A percentile compares a stretch with the other conserved stretches of the same genome.
These are phyloP conservation scores for Phalacrocorax carbo DNA, from an alignment of 2,113 vertebrate genomes.

Conservation along the genomic window DNA sequence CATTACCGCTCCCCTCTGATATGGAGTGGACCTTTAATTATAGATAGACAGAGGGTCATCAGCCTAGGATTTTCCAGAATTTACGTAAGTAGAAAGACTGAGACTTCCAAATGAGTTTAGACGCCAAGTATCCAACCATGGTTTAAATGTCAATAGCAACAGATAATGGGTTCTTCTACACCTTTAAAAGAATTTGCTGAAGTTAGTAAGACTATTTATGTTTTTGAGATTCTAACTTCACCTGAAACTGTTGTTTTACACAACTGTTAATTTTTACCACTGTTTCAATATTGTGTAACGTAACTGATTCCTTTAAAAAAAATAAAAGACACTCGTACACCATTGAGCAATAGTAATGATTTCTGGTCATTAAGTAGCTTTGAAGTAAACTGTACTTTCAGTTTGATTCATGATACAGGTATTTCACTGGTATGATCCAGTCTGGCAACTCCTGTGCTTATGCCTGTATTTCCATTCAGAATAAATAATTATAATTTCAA, in stretches of 20 bases:
- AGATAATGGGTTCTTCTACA: not conserved
- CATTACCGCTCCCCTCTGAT: not conserved
- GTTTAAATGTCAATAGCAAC: not conserved
- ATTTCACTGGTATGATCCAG: not conserved
- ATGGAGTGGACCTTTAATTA: constrained; percentile 3
- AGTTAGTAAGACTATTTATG: not conserved
- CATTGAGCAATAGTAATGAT: constrained; percentile 32
- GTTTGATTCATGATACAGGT: not conserved
- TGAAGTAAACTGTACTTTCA: not conserved
- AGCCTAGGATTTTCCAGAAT: not conserved
- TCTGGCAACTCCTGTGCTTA: not conserved
- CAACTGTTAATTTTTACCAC: constrained; percentile 51
- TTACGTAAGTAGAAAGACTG: not conserved
- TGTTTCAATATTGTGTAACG: constrained; percentile 49
- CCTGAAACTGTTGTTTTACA: not conserved
- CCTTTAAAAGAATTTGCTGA: not conserved
- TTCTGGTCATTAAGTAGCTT: not conserved
- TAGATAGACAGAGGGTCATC: not conserved
- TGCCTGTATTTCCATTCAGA: not conserved
- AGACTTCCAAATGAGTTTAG: not conserved
- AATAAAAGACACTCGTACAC: not conserved
- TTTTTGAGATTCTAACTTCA: not conserved
- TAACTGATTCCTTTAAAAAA: not conserved
- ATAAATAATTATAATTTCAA: not conserved
- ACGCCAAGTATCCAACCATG: not conserved